These are phyloP conservation scores for Pungitius pungitius DNA, from an alignment of 2,113 vertebrate species.

Conservation along the genomic window DNA sequence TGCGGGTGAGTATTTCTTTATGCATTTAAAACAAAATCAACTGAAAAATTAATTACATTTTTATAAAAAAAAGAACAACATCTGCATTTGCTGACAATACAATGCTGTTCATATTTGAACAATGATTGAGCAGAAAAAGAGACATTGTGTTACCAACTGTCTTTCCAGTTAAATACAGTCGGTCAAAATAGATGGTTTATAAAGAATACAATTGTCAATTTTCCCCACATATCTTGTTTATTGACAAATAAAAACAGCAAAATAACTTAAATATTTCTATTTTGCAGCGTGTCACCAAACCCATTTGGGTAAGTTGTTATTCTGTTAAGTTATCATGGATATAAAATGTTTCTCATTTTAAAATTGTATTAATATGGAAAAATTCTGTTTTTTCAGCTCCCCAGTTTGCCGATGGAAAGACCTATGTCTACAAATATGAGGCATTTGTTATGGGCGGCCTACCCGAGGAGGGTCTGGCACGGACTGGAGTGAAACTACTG, in stretches of 20 bases:
- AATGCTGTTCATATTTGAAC: neutral
- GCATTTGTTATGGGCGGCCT: conserved; percentile 80
- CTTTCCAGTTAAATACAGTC: neutral
- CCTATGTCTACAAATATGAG: conserved; percentile 84
- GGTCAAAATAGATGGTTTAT: too few relatives aligned
- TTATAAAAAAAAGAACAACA: too few relatives aligned
- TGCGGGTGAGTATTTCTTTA: conserved; percentile 58
- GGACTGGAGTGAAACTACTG: conserved; percentile 76
- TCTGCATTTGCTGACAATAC: neutral
- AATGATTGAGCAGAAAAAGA: neutral
- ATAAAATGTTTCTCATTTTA: neutral
- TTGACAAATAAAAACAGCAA: neutral
- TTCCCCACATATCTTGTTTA: neutral
- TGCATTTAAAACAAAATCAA: neutral
- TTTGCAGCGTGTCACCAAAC: conserved; percentile 59
- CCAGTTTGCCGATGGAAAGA: conserved; percentile 76
- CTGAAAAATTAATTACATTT: too few relatives aligned
- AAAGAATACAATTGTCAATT: neutral
- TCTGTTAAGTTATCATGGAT: neutral
- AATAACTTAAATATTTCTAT: conserved; percentile 19
- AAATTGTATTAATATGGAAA: neutral
- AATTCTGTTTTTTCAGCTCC: conserved; percentile 70
- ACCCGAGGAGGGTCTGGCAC: conserved; percentile 80
- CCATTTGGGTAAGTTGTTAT: conserved; percentile 63
- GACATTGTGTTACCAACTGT: neutral